phyloP scores from a whole-genome alignment of 2,888 invertebrate species.

The Epirrhoe alternata region DNA sequence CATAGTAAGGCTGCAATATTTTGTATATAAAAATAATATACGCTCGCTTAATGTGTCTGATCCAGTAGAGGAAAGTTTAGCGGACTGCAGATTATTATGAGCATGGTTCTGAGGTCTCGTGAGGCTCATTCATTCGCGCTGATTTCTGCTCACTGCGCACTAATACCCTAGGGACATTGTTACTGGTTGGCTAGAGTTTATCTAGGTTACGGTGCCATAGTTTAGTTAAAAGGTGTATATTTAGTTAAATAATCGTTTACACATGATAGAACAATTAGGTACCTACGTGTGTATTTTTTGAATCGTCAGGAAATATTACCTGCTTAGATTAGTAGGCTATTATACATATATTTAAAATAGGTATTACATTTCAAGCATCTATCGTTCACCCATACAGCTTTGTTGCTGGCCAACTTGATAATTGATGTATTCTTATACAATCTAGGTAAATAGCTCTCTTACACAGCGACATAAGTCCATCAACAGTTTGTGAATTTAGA shows the following conservation, averaged over 20 bases:
- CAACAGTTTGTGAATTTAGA: too few relatives aligned
- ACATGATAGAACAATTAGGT: too few relatives aligned
- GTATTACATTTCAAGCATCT: background rate
- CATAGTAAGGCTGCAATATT: background rate
- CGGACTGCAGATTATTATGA: conserved; percentile 19
- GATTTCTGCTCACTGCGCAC: conserved; percentile 25
- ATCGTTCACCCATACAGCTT: background rate
- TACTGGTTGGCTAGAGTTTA: conserved; percentile 21
- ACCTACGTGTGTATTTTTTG: too few relatives aligned
- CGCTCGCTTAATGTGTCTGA: conserved; percentile 11
- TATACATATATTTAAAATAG: background rate
- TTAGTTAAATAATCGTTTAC: background rate
- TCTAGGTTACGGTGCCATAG: conserved; percentile 3
- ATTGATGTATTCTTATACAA: background rate
- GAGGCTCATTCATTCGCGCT: conserved; percentile 25
- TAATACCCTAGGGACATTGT: conserved; percentile 24
- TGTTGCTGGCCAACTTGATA: background rate
- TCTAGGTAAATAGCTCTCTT: background rate
- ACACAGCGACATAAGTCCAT: too few relatives aligned
- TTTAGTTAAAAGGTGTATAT: background rate
- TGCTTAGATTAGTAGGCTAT: too few relatives aligned
- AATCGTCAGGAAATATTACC: too few relatives aligned
- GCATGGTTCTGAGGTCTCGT: conserved; percentile 17
- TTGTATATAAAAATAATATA: conserved; percentile 4
- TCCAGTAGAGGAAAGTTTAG: conserved; percentile 8